Evolutionary conservation across 2,797 vertebrate genomes (phyloP), one percentile per base, ranked within the genome.

Genomic region (Brachyrhaphis roseni): DNA sequence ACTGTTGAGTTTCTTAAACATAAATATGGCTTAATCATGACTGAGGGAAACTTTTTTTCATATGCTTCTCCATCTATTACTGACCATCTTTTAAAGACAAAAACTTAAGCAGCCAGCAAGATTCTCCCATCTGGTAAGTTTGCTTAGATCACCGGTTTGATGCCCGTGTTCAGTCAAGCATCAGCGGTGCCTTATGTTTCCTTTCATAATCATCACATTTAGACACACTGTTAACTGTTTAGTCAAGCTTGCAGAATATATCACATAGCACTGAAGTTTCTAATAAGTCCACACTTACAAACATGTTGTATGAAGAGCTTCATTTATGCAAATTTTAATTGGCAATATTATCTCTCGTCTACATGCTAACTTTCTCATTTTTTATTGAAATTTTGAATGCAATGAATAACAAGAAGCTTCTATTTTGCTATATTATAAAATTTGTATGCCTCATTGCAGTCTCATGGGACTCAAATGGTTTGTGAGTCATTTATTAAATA

Each of bases 201-300:
- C n/a, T 68, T 79, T 75, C 72, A 64, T 80, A 53, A 53, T 53
- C 12, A 74, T 74, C 75, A 75, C 31, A 47, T 43, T 53, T 51
- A 34, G 64, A 78, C 46, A 79, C 72, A 82, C 77, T 77, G 77
- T 82, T 75, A 64, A 76, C 66, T 28, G 68, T 83, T 88, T 73
- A 73, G 47, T 74, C n/a, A 66, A 78, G 72, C 43, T 81, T 78
- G 55, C 80, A 76, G 57, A 74, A 73, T 55, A n/a, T 53, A 57
- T 82, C 59, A 85, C 79, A 20, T 1, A 72, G 53, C 3, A 74
- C 23, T 74, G 36, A 41, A 28, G 23, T 39, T 55, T 26, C 49
- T 26, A 16, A 39, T 23, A 51, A 51, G 11, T 2, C 39, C 8
- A 46, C 18, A 34, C 11, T 47, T 15, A 49, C 45, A 47, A 34